A percentile compares a stretch with the other conserved stretches of the same genome.
These are phyloP conservation scores for Teleogryllus oceanicus DNA, from an alignment of 2,888 invertebrate genomes.

Conservation along the genomic window DNA sequence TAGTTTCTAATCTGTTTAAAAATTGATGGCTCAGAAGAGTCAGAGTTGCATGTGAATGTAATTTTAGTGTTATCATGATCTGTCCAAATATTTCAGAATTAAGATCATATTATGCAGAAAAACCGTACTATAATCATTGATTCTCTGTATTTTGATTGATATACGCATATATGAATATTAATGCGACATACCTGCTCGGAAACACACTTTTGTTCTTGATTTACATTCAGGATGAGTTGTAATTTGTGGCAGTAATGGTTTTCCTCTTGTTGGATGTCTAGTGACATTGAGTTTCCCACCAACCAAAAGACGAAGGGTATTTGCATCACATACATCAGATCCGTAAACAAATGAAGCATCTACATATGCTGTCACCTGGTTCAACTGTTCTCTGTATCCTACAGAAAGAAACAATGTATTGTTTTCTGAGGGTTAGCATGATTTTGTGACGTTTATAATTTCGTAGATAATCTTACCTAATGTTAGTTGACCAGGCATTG, in stretches of 20 bases:
- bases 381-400: slow-evolving; percentile 53
- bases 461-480: slow-evolving; percentile 44
- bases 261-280: slow-evolving; percentile 43
- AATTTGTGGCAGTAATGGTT: slow-evolving; percentile 49
- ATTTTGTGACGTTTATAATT: not conserved
- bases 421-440: not conserved
- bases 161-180: not conserved
- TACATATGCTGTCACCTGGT: slow-evolving; percentile 51
- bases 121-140: too few relatives aligned
- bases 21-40: too few relatives aligned
- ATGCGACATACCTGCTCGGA: slow-evolving; percentile 43
- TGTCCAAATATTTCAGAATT: too few relatives aligned
- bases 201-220: slow-evolving; percentile 47
- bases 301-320: slow-evolving; percentile 46
- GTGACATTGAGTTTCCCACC: slow-evolving; percentile 47
- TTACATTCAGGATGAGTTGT: slow-evolving; percentile 49
- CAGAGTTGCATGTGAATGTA: too few relatives aligned
- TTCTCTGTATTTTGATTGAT: too few relatives aligned
- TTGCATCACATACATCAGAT: slow-evolving; percentile 49
- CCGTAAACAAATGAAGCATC: slow-evolving; percentile 52
- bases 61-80: too few relatives aligned
- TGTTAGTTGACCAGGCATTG: slow-evolving; percentile 51
- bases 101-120: too few relatives aligned
- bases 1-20: too few relatives aligned
- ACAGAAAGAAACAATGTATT: not conserved